phyloP scores from a whole-genome alignment of 1,140 invertebrate species.

The Pteromalus puparum region DNA sequence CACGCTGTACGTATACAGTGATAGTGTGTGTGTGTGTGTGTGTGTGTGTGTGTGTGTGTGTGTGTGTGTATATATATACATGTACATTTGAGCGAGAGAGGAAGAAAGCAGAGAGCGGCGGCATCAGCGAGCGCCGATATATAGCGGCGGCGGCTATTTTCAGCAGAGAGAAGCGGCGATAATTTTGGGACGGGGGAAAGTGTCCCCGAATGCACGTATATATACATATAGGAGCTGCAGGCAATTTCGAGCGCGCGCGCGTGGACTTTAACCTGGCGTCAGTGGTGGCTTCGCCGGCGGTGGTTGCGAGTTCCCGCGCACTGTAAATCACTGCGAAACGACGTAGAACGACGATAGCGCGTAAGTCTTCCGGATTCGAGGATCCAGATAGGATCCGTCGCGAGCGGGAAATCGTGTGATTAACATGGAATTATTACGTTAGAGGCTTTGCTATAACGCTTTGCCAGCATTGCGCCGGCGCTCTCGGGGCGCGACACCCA shows the following conservation, averaged over 20 bases:
- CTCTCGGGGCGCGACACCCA: neutral
- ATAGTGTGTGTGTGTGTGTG: neutral
- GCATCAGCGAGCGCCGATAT: no score
- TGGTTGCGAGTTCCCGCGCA: neutral
- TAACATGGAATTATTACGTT: constrained; percentile 4
- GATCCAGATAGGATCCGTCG: neutral
- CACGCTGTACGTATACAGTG: neutral
- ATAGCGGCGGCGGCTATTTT: neutral
- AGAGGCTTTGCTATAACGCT: neutral
- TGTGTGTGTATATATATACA: no score
- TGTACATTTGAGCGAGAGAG: no score
- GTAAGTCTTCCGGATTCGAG: constrained; percentile 3
- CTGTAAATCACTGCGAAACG: neutral
- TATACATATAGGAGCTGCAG: neutral
- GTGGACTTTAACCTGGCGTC: neutral
- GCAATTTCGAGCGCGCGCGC: neutral
- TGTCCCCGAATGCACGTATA: neutral
- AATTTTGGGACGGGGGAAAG: neutral
- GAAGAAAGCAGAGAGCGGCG: neutral
- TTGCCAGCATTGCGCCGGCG: neutral
- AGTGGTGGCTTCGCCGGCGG: no score
- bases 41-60: neutral
- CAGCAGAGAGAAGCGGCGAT: neutral
- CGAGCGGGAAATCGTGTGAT: neutral
- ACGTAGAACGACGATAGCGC: neutral